Base-by-base conservation (phyloP, 2,888 invertebrate species). In the Philonicus albiceps region DNA sequence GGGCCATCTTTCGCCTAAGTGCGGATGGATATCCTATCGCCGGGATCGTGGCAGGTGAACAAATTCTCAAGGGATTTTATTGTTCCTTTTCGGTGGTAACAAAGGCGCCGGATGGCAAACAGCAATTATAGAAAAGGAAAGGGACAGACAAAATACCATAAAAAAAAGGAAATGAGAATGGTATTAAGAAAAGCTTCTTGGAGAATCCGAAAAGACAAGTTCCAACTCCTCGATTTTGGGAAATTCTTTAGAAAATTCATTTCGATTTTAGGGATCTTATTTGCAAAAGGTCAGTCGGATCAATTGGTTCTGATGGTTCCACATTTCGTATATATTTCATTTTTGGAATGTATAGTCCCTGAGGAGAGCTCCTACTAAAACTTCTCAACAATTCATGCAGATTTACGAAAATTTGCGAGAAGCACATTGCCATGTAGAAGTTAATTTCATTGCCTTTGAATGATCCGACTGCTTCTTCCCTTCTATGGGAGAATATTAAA, bases 1-100 rank as follows among this genome's bases (percentile, higher is more conserved):
- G 49, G 49, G 16, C 78, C 37, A 78, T 78, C 49, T 78, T 49
- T 49, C 64, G 30, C 49, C 49, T 49, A 78, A 78, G 64, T 64
- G 22, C 49, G 43, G 30, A 34, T 22, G 27, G 27, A 49, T 49
- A 27, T 78, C 49, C 49, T 30, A 53, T 49, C 49, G 22, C 76
- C 13, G 30, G 37, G 64, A n/a, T 64, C 64, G 64, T 64, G 78
- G 43, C 43, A 78, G 49, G 78, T 78, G 49, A 78, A 78, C 49
- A 78, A 78, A 78, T 78, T 31, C 78, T 49, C 78, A 49, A 49
- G n/a, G 43, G 49, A 78, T 30, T 78, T 78, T 78, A 78, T 78
- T 78, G 37, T 76, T 76, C 64, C 22, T 22, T 53, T 64, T 64
- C 64, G 64, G n/a, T 34, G 22, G 40, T 27, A 22, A 43, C 43